A percentile compares a stretch with the other conserved stretches of the same genome.
phyloP scores from a whole-genome alignment of 2,113 vertebrate species.

The Monarcha castaneiventris region DNA sequence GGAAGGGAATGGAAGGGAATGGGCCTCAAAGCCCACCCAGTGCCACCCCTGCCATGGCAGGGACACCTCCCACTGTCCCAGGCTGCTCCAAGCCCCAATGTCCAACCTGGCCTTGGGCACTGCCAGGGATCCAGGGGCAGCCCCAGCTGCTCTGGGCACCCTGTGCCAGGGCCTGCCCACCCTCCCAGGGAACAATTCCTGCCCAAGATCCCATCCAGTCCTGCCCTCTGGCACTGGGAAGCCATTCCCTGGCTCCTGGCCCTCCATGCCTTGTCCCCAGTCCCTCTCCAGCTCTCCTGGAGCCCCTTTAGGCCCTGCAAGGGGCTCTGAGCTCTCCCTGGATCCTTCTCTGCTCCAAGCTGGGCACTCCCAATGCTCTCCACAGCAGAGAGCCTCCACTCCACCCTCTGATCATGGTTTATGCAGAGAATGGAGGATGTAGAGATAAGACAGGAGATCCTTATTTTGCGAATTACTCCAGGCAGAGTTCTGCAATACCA shows the following conservation, averaged over 20 bases:
- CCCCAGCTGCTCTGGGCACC: background rate
- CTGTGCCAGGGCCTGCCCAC: background rate
- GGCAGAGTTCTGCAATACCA: background rate
- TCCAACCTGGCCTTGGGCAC: background rate
- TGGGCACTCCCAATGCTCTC: background rate
- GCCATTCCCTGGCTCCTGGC: background rate
- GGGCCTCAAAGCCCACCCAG: fast-evolving
- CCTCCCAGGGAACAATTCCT: background rate
- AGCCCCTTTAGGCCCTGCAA: background rate
- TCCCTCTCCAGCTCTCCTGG: background rate
- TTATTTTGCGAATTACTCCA: background rate
- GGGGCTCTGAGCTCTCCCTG: background rate
- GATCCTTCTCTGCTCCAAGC: background rate
- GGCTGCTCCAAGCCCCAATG: background rate
- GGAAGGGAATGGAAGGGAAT: background rate
- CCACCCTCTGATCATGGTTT: background rate
- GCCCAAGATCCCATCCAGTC: fast-evolving
- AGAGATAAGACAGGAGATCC: background rate
- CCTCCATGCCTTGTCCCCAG: background rate
- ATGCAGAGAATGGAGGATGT: background rate
- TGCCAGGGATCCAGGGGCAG: background rate
- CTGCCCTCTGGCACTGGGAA: background rate
- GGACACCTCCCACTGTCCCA: background rate
- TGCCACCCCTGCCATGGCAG: background rate
- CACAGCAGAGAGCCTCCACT: background rate